A percentile compares a stretch with the other conserved stretches of the same genome.
Conservation (phyloP, 2,888 invertebrate species). For the Lasioglossum morio region DNA sequence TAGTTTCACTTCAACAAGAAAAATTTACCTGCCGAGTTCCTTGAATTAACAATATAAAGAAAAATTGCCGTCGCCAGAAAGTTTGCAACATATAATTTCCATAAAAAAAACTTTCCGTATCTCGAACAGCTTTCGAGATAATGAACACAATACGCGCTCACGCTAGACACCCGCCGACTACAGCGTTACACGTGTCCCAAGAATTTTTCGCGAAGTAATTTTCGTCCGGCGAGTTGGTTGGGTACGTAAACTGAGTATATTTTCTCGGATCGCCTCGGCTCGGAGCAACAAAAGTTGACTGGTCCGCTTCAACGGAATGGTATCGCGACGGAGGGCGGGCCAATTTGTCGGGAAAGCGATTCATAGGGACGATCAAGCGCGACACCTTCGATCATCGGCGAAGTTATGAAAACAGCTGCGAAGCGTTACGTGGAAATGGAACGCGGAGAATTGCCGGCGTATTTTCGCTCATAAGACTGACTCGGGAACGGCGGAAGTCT, state of each 20-base stretch:
- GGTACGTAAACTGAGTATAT: not conserved
- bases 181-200: not conserved
- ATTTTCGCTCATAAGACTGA: constrained; percentile 22
- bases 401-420: constrained; percentile 33
- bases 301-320: not conserved
- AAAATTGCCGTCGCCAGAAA: not conserved
- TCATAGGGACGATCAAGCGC: constrained; percentile 5
- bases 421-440: constrained; percentile 21
- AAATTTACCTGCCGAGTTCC: not conserved
- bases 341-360: constrained; percentile 23
- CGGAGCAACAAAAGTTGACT: not conserved
- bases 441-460: constrained; percentile 28
- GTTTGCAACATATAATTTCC: not conserved
- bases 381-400: constrained; percentile 30
- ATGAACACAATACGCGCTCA: not conserved
- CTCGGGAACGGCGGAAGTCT: constrained; percentile 20
- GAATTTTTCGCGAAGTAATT: not conserved
- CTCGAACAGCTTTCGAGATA: not conserved
- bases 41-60: not conserved
- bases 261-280: not conserved
- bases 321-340: not conserved
- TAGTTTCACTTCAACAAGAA: not conserved
- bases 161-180: not conserved
- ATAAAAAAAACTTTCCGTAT: not conserved
- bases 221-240: not conserved